These are phyloP conservation scores for Caracal caracal DNA, from an alignment of 2,113 vertebrate genomes.

Conservation along the genomic window DNA sequence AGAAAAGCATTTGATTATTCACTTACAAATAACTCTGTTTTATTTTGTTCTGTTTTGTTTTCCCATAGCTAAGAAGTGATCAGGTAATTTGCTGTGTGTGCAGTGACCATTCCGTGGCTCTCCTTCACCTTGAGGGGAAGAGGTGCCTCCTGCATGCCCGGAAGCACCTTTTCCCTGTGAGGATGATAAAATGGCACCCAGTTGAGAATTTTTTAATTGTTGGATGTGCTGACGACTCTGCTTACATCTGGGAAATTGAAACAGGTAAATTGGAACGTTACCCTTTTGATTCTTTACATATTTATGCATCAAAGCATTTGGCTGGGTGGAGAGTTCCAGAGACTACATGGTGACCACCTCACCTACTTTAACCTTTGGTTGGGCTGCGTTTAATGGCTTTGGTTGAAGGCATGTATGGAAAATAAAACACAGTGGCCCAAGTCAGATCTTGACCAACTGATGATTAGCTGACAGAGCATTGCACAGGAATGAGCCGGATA, in stretches of 20 bases:
- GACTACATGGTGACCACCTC: background rate
- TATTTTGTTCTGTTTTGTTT: constrained; percentile 25
- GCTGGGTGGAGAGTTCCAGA: background rate
- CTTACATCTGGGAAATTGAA: constrained; percentile 90
- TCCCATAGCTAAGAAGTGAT: constrained; percentile 78
- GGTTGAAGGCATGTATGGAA: background rate
- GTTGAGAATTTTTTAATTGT: constrained; percentile 87
- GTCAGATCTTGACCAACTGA: constrained; percentile 33
- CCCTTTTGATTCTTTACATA: background rate
- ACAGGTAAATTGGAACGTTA: constrained; percentile 81
- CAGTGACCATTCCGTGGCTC: constrained; percentile 85
- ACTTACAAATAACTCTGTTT: background rate
- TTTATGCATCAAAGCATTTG: background rate
- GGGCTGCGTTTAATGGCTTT: background rate
- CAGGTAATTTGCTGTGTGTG: constrained; percentile 85
- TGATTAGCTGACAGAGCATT: constrained; percentile 69
- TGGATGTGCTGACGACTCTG: constrained; percentile 86
- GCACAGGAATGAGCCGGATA: constrained; percentile 56
- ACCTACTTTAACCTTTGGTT: background rate
- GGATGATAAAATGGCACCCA: constrained; percentile 84
- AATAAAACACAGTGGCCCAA: constrained; percentile 23
- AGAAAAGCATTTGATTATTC: background rate
- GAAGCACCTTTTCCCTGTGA: constrained; percentile 89
- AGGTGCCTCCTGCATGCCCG: constrained; percentile 84
- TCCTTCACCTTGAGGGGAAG: constrained; percentile 86